Base-by-base conservation (phyloP, 2,797 vertebrate species). In the Periparus ater region DNA sequence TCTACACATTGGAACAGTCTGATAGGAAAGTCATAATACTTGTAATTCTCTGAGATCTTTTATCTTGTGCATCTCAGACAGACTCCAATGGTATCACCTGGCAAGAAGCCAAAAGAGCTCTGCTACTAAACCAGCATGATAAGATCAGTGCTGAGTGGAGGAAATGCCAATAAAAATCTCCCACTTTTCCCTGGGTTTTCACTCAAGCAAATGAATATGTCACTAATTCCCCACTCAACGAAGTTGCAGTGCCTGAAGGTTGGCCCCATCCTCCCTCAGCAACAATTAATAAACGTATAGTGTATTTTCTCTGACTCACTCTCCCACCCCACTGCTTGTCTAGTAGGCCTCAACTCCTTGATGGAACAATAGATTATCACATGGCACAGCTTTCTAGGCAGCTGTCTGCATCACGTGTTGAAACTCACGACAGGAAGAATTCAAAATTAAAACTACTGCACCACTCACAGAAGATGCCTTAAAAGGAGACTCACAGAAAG, bases 401-500 rank as follows among this genome's bases (percentile, higher is more conserved):
- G 63, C 61, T 63, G 27, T 71, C 53, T 83, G 73, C 70, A 91
- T 78, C 51, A 22, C 1, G 0, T 66, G 71, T 73, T 94, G 76
- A 40, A 88, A 66, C 45, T 70, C 77, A 73, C 0, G 0, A 91
- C 2, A 14, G 54, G 79, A 92, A 77, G 48, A 84, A 92, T 45
- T 85, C 58, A 81, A 88, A 95, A 89, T 87, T 77, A 82, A 89
- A 65, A 75, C 58, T 93, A 48, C 4, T 70, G 67, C 82, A 92
- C 63, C 38, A 75, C 79, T 80, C 67, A 25, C 57, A 84, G 62
- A 93, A 92, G 60, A 88, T 54, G 83, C 92, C 91, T 82, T 96
- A 95, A 93, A 96, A 93, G 82, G 77, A 95, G 34, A 94, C 60
- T 42, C 57, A 90, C 20, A 80, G 80, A 95, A 90, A 91, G n/a